Base-by-base conservation (phyloP, 2,888 invertebrate species). In the Andrena chrysosceles region DNA sequence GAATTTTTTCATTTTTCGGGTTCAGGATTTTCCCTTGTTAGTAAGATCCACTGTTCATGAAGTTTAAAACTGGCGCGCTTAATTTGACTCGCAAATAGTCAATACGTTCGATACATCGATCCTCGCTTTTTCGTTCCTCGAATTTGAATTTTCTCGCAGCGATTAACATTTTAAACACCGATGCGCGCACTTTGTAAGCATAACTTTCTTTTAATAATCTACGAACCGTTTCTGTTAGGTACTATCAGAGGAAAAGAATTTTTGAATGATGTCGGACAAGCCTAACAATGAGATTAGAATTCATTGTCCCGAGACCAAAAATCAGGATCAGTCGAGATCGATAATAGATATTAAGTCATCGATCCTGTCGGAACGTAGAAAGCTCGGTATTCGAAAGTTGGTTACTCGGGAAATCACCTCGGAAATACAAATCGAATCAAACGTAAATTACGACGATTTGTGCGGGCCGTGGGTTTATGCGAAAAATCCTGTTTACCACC, bases 361-460 rank as follows among this genome's bases (percentile, higher is more conserved):
- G 63, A 88, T 77, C 75, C 63, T 83, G 23, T 89, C 87, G n/a
- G 82, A 88, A 20, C 74, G 60, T 35, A 10, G 6, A 49, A 35
- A 67, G 68, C 20, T 63, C 0, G n/a, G 49, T 54, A 60, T 75
- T 62, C 20, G 7, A 59, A 60, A 16, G 20, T 48, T 54, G 72
- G 23, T 52, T 48, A 20, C 20, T 10, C 79, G 66, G 20, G 81
- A 74, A 80, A 13, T 69, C 31, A 2, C 29, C 52, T 89, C 85
- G 1, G 77, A 81, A 66, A 72, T 69, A 42, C 33, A 63, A 8
- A 89, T 91, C 4, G 84, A 89, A 79, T 89, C 89, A 20, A 79
- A 88, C 78, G 86, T 85, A 35, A 84, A 91, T 87, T 91, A 90
- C 70, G 89, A 92, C 54, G 89, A 92, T 83, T 84, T 92, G 29